Evolutionary conservation across 2,113 vertebrate genomes (phyloP), one percentile per base, ranked within the genome.

Genomic region (Apteryx owenii): DNA sequence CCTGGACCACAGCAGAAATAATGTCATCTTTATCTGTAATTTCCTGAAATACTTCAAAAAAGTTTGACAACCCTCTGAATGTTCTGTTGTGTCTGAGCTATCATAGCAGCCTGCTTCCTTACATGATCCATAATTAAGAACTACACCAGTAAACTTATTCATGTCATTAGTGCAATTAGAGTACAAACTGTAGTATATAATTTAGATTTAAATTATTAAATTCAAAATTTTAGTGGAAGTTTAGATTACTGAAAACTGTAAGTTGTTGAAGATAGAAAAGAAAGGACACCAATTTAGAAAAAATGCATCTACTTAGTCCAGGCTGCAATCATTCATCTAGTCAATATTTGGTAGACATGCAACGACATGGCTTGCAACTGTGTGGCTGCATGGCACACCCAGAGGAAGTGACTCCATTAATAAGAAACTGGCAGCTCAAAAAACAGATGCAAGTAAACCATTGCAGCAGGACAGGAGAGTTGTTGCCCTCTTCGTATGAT

Each of bases 331-430:
- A 14, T 4, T 4, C 16, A 9, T 8, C 1, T 1, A 29, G 36
- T 33, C 46, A 42, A 5, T 38, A 22, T 29, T 53, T 54, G 23
- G 21, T 40, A 83, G 60, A 82, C 20, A 26, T 14, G 16, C 0
- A 1, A 38, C 31, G 20, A 44, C 17, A 9, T 1, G 10, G 25
- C 33, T 87, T 73, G 46, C 44, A 79, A 28, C 66, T 1, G 0
- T 6, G 17, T 17, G 40, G 33, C 17, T 70, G 10, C 29, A 38
- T 9, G 9, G 13, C 38, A 31, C 13, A 60, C 17, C 29, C 56
- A 87, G 33, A 38, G 10, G 69, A 69, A 64, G 4, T 3, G 14
- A 48, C 17, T 56, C 22, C 40, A 2, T 68, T 46, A 26, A 10
- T 25, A 56, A 72, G 44, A 56, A 51, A 66, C 29, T 9, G n/a